Conservation (phyloP, 2,113 vertebrate species). For the Osmerus eperlanus region DNA sequence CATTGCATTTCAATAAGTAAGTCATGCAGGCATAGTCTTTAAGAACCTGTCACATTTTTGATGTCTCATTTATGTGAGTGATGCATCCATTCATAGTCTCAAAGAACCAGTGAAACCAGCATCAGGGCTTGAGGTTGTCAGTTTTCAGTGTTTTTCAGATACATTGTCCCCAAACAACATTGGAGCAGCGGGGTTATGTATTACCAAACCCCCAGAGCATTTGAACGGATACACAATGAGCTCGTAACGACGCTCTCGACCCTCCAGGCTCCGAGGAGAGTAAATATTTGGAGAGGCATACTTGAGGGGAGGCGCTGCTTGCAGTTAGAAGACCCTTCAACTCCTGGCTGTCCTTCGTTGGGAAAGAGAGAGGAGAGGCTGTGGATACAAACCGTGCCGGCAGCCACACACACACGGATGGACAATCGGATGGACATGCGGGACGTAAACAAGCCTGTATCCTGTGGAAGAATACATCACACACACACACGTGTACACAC, state of each 20-base stretch:
- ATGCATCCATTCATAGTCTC: too few relatives aligned
- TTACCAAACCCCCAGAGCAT: constrained; percentile 40
- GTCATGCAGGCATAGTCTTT: too few relatives aligned
- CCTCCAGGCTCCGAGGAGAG: constrained; percentile 50
- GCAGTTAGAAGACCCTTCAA: constrained; percentile 57
- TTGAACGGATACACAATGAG: constrained; percentile 47
- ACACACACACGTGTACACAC: background rate
- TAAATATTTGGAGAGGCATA: constrained; percentile 70
- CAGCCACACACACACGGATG: constrained; percentile 13
- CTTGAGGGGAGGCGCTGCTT: constrained; percentile 39
- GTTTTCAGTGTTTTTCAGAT: background rate
- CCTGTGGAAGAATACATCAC: background rate
- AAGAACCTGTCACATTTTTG: too few relatives aligned
- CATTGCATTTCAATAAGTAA: too few relatives aligned
- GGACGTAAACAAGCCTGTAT: too few relatives aligned
- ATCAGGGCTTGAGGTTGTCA: too few relatives aligned
- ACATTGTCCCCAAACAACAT: constrained; percentile 1
- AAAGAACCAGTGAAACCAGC: too few relatives aligned
- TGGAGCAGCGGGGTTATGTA: constrained; percentile 28
- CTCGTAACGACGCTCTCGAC: constrained; percentile 46
- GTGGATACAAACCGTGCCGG: constrained; percentile 13
- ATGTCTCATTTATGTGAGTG: too few relatives aligned
- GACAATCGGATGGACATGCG: background rate
- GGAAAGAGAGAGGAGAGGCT: background rate
- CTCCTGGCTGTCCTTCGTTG: constrained; percentile 32